phyloP scores from a whole-genome alignment of 2,888 invertebrate genomes.

The Eumacrocentrus americanus region DNA sequence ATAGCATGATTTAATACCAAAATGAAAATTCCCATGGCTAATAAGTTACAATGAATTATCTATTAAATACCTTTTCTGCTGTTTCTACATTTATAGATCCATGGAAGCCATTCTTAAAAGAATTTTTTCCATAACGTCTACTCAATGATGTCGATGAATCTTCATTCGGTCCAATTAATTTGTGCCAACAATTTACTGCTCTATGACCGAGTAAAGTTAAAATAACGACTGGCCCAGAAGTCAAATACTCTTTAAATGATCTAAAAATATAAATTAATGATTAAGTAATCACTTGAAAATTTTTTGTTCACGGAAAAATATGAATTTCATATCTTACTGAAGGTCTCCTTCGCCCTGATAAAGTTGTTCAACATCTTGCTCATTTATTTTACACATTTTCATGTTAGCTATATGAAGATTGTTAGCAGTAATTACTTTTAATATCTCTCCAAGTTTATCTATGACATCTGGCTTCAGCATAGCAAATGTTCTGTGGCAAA shows the following conservation, averaged over 20 bases:
- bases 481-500: conserved; percentile 71
- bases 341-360: conserved; percentile 65
- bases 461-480: conserved; percentile 78
- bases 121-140: conserved; percentile 72
- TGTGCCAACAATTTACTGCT: conserved; percentile 67
- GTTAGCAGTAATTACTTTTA: conserved; percentile 66
- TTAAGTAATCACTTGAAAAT: conserved; percentile 9
- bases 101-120: conserved; percentile 74
- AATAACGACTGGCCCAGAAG: conserved; percentile 73
- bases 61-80: conserved; percentile 62
- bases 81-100: conserved; percentile 67
- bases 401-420: conserved; percentile 70
- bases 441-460: conserved; percentile 74
- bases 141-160: conserved; percentile 67
- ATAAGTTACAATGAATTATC: too few relatives aligned
- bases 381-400: conserved; percentile 73
- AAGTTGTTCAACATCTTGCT: conserved; percentile 71
- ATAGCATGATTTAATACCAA: conserved; percentile 25
- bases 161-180: conserved; percentile 68
- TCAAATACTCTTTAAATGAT: conserved; percentile 69
- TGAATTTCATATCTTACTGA: conserved; percentile 52
- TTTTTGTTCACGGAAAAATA: neutral
- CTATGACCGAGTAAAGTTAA: conserved; percentile 77
- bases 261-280: conserved; percentile 54
- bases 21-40: too few relatives aligned